Base-by-base conservation (phyloP, 1,140 invertebrate genomes). In the Brachionus plicatilis region DNA sequence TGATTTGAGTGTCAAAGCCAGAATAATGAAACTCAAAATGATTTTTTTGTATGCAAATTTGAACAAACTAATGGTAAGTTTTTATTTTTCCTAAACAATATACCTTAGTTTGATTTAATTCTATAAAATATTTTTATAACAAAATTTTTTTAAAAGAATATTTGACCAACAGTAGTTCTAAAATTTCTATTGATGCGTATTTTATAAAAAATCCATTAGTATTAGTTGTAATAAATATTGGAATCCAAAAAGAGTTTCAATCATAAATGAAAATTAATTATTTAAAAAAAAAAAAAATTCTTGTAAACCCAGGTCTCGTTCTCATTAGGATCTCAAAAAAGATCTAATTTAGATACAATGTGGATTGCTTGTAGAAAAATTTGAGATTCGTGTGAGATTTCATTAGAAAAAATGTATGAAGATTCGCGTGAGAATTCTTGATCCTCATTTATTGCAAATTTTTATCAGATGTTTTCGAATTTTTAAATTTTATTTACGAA, bases 1-100 rank as follows among this genome's bases (percentile, higher is more conserved):
- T 65, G 79, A 82, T 68, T 43, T 82, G 27, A 56, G 14, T 27
- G 29, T 82, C 2, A 20, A 82, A 68, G 79, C 79, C 5, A 24
- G 17, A 45, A 45, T 82, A 41, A 41, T 56, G 17, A 82, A 82
- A 20, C 24, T 82, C 0, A 82, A 82, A 68, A 20, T 27, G 12
- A 45, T 47, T 14, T 82, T 82, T 68, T 43, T 82, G 29, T 82
- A 33, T 41, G 1, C 17, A 11, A 17, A 82, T 37, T 65, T 82
- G 12, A 45, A 82, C 29, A 65, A 43, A 27, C 17, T 82, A 24
- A 45, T 82, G n/a, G 68, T 72, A 72, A 45, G n/a, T 43, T 60
- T 60, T 60, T 20, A 70, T 70, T 70, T 66, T 66, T 20, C 3
- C 17, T 17, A 70, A 70, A 70, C 4, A 33, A 33, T 33, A 33